Conservation (phyloP, 2,113 vertebrate genomes). For the Cebidichthys violaceus region DNA sequence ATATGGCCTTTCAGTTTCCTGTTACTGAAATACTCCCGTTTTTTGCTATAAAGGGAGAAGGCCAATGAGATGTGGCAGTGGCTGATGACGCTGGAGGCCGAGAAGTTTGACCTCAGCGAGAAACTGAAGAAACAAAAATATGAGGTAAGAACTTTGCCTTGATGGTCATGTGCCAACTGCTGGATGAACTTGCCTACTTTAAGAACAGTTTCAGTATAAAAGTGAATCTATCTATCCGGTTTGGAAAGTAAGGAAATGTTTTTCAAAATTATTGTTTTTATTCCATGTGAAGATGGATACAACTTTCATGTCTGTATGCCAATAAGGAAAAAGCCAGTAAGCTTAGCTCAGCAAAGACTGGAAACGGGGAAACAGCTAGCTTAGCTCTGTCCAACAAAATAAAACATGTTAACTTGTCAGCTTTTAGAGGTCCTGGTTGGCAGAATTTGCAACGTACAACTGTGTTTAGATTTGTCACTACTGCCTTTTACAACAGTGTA, state of each 20-base stretch:
- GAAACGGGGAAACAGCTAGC: neutral
- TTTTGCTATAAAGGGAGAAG: slow-evolving; percentile 85
- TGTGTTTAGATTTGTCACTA: neutral
- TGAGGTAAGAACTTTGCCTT: slow-evolving; percentile 83
- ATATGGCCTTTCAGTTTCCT: slow-evolving; percentile 21
- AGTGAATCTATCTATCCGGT: neutral
- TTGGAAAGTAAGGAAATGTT: neutral
- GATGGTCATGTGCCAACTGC: neutral
- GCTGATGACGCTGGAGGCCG: slow-evolving; percentile 90
- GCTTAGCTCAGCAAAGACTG: neutral
- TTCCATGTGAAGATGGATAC: neutral
- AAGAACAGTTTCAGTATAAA: neutral
- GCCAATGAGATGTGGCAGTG: slow-evolving; percentile 91
- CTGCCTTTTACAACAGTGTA: neutral
- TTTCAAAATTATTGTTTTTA: neutral
- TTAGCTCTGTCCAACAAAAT: neutral
- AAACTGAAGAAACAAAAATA: slow-evolving; percentile 95
- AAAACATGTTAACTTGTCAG: neutral
- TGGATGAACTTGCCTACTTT: neutral
- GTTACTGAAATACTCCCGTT: neutral
- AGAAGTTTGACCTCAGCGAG: slow-evolving; percentile 93
- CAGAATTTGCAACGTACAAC: neutral
- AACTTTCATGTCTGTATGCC: neutral
- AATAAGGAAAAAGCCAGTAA: neutral
- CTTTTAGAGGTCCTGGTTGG: neutral